A percentile compares a stretch with the other conserved stretches of the same genome.
Conservation (phyloP, 2,797 vertebrate genomes). For the Catamblyrhynchus diadema region DNA sequence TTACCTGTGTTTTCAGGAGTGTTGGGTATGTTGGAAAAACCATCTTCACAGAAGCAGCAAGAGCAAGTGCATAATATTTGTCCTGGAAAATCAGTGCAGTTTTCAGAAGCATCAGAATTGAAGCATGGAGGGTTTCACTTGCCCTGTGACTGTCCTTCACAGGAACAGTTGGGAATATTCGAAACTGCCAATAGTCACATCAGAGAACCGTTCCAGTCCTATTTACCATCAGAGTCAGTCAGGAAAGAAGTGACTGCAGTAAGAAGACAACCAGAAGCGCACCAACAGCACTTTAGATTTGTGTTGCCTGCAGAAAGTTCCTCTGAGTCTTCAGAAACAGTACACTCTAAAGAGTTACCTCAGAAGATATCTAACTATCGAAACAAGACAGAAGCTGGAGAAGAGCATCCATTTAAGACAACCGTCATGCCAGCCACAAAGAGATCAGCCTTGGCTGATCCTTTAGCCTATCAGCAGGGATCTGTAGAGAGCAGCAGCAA, state of each 20-base stretch:
- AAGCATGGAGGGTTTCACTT: neutral
- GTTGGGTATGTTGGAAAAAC: neutral
- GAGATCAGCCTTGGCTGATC: neutral
- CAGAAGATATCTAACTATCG: neutral
- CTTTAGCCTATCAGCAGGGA: neutral
- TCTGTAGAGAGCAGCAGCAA: neutral
- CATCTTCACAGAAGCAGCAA: neutral
- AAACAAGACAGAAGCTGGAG: neutral
- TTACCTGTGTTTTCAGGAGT: neutral
- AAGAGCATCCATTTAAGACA: neutral
- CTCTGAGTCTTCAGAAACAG: neutral
- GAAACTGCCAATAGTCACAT: neutral
- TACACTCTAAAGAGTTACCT: neutral
- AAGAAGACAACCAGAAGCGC: neutral
- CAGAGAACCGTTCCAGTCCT: neutral
- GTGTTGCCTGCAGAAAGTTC: conserved; percentile 5
- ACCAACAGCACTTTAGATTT: neutral
- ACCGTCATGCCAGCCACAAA: neutral
- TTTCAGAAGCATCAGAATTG: neutral
- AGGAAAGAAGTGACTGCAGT: neutral
- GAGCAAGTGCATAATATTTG: neutral
- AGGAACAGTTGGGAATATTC: neutral
- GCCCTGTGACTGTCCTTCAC: neutral
- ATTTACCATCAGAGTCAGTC: neutral
- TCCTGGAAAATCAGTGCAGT: neutral